Base-by-base conservation (phyloP, 1,140 invertebrate species). In the Hylaeus volcanicus region DNA sequence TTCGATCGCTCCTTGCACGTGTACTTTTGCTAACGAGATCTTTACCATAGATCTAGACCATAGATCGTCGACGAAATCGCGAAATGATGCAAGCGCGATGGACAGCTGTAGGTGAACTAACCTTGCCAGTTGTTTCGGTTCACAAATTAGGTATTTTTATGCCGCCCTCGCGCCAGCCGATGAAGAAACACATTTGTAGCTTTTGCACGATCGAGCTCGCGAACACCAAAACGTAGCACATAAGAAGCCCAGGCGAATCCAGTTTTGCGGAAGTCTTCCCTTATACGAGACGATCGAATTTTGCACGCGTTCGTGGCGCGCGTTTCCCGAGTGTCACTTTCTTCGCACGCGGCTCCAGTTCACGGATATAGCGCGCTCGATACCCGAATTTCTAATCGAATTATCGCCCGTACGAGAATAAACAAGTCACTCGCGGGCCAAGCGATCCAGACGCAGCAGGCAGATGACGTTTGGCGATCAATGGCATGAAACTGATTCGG, bases 61-160 rank as follows among this genome's bases (percentile, higher is more conserved):
- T 26, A 26, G 26, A 26, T 26, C 26, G 26, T 26, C 26, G 26
- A 26, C 26, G 26, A 26, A 26, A 26, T 26, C 51, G 51, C 51
- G 51, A 51, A 51, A 48, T 70, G 9, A 26, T 26, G 53, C 26
- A 48, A 6, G 55, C 55, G 2, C 53, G 53, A 3, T 1, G 14
- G 3, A 15, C 12, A 3, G 0, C 37, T 0, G 26, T 5, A 5
- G 56, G 26, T 9, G 37, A 69, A 86, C 85, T 64, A 87, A 87
- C 86, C 86, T 87, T 79, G 61, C 41, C 78, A 68, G 72, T 5
- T 37, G 37, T 12, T 45, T 63, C 37, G 41, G 64, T 78, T 90
- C 89, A 90, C 79, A 91, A 90, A 89, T 90, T 86, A 83, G 90
- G 90, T 89, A 91, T 91, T 90, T 92, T 91, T 89, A 92, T 91